Conservation (phyloP, 2,797 vertebrate genomes). For the Lerista edwardsae region DNA sequence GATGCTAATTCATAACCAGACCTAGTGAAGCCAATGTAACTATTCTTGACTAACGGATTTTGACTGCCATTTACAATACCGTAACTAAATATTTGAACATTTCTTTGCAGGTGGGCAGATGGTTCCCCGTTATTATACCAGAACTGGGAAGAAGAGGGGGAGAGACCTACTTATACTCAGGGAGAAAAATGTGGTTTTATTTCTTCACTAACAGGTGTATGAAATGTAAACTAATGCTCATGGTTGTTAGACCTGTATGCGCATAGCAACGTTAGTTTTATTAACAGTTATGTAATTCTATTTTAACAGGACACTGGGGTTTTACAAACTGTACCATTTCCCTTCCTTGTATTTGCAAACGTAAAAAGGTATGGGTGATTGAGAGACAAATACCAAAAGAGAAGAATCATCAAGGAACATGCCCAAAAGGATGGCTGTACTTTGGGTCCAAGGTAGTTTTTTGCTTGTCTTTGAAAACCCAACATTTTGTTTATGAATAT, state of each 20-base stretch:
- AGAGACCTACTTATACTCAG: slow-evolving; percentile 47
- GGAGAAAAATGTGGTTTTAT: slow-evolving; percentile 83
- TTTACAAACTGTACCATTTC: slow-evolving; percentile 77
- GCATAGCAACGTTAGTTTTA: slow-evolving; percentile 9
- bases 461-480: neutral
- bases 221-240: neutral
- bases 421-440: slow-evolving; percentile 92
- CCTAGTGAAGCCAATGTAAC: neutral
- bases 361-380: slow-evolving; percentile 81
- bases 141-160: slow-evolving; percentile 82
- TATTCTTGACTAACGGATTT: neutral
- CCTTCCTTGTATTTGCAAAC: slow-evolving; percentile 88
- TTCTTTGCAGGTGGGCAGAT: slow-evolving; percentile 87
- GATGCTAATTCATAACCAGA: neutral
- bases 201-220: slow-evolving; percentile 86
- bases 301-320: slow-evolving; percentile 87
- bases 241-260: neutral
- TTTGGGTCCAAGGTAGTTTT: slow-evolving; percentile 88
- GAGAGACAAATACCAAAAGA: slow-evolving; percentile 84
- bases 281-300: slow-evolving; percentile 29
- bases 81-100: slow-evolving; percentile 25
- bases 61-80: neutral
- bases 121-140: slow-evolving; percentile 83
- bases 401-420: slow-evolving; percentile 81
- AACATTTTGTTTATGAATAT: neutral